Evolutionary conservation across 92 coral and sea anemone genomes (phyloP), one percentile per base, ranked within the genome.

Genomic region (Metridium senile): DNA sequence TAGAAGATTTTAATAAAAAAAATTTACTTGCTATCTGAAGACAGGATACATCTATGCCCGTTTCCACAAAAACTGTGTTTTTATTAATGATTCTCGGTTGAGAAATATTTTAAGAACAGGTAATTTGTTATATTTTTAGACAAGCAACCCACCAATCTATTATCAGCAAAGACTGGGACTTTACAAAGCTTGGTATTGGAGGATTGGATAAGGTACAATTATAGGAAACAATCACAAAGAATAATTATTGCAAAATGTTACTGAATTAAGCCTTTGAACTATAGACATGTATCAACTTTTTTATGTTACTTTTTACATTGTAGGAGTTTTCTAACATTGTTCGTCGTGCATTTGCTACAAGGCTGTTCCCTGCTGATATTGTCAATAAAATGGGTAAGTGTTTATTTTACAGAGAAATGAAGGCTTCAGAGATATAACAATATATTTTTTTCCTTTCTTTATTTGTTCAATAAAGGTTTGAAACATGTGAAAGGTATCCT

Each of bases 171-270:
- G 99, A 95, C 74, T 95, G 99, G 99, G 99, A 95, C 35, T 95
- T 95, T 66, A 95, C 99, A 1, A 95, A 95, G 70, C 90, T 95
- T 68, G 99, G 99, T 23, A 95, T 95, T 66, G 99, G 99, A 63
- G 99, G 99, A 25, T 85, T 95, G 72, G 99, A 95, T 74, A 92
- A 95, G 93, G 99, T 95, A 77, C n/a, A n/a, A n/a, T n/a, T n/a
- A 0, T 26, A 27, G 21, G 11, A 70, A 52, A 9, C 21, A 13
- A 4, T 3, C 1, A 4, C 35, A 39, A 28, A 19, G 0, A 1
- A 66, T 31, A 23, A 66, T 66, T 8, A 68, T 43, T 2, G 9
- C 33, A 68, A 34, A n/a, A n/a, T n/a, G n/a, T n/a, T n/a, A n/a
- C n/a, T n/a, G n/a, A n/a, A n/a, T n/a, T n/a, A n/a, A n/a, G n/a